Conservation (phyloP, 2,888 invertebrate species). For the Patella caerulea region DNA sequence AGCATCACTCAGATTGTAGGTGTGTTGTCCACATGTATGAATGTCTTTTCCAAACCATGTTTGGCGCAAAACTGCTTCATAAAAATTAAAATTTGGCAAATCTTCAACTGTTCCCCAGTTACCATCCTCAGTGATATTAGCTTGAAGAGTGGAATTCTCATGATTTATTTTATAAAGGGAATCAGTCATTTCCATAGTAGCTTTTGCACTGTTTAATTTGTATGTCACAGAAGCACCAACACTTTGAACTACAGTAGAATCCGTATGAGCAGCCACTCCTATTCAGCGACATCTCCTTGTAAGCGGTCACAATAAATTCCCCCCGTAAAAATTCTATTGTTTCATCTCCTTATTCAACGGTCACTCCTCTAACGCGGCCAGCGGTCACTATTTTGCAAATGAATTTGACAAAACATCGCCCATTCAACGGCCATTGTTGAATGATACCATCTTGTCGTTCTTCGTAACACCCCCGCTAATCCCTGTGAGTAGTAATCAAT, state of each 20-base stretch:
- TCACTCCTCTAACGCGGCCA: no score
- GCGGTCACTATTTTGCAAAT: no score
- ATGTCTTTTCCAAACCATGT: background rate
- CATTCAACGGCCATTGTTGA: no score
- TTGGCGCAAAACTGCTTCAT: background rate
- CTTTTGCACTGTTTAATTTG: background rate
- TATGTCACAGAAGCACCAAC: background rate
- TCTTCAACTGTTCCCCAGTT: background rate
- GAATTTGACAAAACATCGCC: no score
- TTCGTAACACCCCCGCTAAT: no score
- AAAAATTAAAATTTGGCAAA: background rate
- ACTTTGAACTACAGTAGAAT: constrained; percentile 5
- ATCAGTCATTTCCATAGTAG: background rate
- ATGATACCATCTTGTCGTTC: no score
- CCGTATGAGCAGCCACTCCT: no score
- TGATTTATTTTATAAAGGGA: background rate
- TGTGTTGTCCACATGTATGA: background rate
- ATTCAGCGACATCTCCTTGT: no score
- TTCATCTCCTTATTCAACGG: no score
- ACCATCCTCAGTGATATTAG: background rate
- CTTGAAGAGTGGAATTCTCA: background rate
- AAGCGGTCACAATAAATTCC: no score
- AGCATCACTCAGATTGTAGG: background rate
- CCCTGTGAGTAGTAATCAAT: no score
- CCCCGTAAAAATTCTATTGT: no score